Base-by-base conservation (phyloP, 1,140 invertebrate species). In the Potamilus streckersoni region DNA sequence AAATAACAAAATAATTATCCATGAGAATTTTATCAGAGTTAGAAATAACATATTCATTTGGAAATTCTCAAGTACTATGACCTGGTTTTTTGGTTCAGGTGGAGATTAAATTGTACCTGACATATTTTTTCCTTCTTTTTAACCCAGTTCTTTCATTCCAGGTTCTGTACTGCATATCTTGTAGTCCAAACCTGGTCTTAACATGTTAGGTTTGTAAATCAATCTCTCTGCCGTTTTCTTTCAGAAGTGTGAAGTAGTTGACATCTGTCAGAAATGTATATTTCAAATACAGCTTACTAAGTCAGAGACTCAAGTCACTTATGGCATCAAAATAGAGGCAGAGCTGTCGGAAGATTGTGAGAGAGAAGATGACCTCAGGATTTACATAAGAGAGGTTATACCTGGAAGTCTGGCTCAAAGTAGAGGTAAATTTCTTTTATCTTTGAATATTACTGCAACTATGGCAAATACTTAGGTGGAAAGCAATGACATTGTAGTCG, bases 311-410 rank as follows among this genome's bases (percentile, higher is more conserved):
- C 83, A 87, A 69, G 78, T 80, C 38, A 84, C 86, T 65, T 98
- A 97, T 95, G 97, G 97, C 75, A 97, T 99, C 91, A 96, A 95
- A 73, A 96, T 98, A 38, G 97, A 99, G 89, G 97, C 97, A 6
- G 97, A 98, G 90, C 92, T 98, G 66, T 96, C 97, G 73, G 97
- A 98, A 90, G 98, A 98, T 90, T 94, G 95, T 19, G 97, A 98
- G 88, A 92, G 96, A 64, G 97, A 98, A 89, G 97, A 98, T 89
- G 97, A 98, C 89, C 93, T 99, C 61, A 97, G 96, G 89, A 97
- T 97, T 89, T 98, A 98, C 90, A 96, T 98, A 81, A 96, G 95
- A 89, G 93, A 97, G 66, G 96, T 98, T 58, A 69, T 97, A 89
- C 96, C 97, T 84, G 95, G 97, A 85, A 96, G 96, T 88, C 95